Conservation (phyloP, 2,113 vertebrate species). For the Stomatorhinus ivindoensis region DNA sequence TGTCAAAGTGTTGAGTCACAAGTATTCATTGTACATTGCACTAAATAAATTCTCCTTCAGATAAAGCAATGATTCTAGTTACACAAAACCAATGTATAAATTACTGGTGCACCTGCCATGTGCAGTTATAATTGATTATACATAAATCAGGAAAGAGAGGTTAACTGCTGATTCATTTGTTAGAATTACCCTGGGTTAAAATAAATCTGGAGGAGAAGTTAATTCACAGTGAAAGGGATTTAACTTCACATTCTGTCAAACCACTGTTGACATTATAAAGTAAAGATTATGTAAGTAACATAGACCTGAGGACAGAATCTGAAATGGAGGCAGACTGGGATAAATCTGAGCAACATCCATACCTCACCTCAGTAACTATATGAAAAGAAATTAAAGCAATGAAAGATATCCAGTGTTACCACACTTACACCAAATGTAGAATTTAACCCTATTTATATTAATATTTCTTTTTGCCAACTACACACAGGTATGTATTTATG, state of each 20-base stretch:
- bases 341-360: not conserved
- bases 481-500: not conserved
- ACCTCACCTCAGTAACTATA: not conserved
- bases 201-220: not conserved
- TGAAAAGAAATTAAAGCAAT: not conserved
- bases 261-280: not conserved
- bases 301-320: not conserved
- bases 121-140: not conserved
- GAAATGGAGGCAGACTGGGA: not conserved
- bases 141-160: not conserved
- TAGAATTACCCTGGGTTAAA: not conserved
- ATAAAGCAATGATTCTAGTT: not conserved
- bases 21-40: not conserved
- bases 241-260: not conserved
- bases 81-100: not conserved
- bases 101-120: not conserved
- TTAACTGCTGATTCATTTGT: not conserved
- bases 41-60: not conserved
- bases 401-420: not conserved
- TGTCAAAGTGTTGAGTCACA: not conserved
- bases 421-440: not conserved
- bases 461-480: not conserved
- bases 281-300: not conserved
- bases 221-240: not conserved
- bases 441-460: not conserved